Evolutionary conservation across 64 coral and sea anemone species (phyloP).

Genomic region (Cladopsammia gracilis): DNA sequence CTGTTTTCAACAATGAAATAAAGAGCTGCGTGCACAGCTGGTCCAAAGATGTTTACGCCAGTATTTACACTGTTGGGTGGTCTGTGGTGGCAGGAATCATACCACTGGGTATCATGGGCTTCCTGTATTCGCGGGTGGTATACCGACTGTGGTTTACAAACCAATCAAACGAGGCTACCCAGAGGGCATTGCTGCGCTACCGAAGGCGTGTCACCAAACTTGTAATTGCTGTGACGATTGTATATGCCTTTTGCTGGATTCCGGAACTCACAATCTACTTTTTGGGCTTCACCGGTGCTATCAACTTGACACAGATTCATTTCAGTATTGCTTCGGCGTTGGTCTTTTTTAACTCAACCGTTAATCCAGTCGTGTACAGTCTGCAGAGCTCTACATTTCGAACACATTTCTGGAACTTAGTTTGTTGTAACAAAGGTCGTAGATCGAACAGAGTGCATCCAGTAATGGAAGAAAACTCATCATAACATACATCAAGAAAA

Average conservation of each 20-base stretch:
- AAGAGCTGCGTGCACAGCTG: slow-evolving; percentile 31
- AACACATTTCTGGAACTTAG: neutral
- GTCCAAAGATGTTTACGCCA: slow-evolving; percentile 22
- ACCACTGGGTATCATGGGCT: slow-evolving; percentile 51
- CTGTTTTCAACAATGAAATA: slow-evolving; percentile 5
- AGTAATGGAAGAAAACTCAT: too few species aligned
- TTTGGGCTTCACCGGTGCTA: neutral
- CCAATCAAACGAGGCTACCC: neutral
- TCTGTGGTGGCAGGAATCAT: slow-evolving; percentile 14
- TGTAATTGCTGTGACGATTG: neutral
- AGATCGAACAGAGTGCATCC: too few species aligned
- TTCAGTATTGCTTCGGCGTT: neutral
- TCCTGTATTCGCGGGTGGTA: slow-evolving; percentile 18
- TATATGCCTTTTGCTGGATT: neutral
- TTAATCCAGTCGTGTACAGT: slow-evolving; percentile 7
- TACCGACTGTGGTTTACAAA: slow-evolving; percentile 38
- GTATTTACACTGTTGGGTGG: slow-evolving; percentile 38
- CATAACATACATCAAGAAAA: too few species aligned
- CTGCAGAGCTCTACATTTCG: neutral
- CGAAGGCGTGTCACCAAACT: neutral
- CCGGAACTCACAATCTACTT: slow-evolving; percentile 23
- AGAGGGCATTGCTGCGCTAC: slow-evolving; percentile 1
- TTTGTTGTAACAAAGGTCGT: neutral
- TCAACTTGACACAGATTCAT: neutral
- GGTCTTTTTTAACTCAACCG: neutral